Evolutionary conservation across 2,113 vertebrate genomes (phyloP).

Genomic region (Chionomys nivalis): DNA sequence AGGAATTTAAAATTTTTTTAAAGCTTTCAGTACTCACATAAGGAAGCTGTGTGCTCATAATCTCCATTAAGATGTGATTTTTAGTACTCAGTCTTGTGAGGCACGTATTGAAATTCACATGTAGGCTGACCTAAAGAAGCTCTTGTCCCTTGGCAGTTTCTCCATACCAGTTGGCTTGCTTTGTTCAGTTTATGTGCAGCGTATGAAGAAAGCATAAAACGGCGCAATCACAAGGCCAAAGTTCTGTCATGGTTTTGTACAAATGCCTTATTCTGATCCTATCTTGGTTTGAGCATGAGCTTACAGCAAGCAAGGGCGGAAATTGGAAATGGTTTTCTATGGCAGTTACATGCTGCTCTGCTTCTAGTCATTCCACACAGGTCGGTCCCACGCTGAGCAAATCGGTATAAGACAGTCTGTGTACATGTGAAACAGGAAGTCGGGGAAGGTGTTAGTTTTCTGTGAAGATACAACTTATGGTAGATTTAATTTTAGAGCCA

Average conservation of each 20-base stretch:
- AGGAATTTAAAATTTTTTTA: not conserved
- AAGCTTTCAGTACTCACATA: not conserved
- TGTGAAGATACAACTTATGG: slow-evolving; percentile 22
- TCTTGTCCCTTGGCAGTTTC: not conserved
- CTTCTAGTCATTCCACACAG: not conserved
- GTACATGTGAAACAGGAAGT: slow-evolving; percentile 21
- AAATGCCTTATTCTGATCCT: slow-evolving; percentile 1
- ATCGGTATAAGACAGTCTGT: slow-evolving; percentile 6
- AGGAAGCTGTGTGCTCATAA: not conserved
- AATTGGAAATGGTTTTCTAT: slow-evolving; percentile 55
- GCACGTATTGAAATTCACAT: slow-evolving; percentile 19
- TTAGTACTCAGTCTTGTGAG: slow-evolving; percentile 28
- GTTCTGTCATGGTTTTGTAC: slow-evolving; percentile 22
- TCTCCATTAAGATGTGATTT: not conserved
- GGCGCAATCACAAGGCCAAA: not conserved
- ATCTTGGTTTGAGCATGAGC: slow-evolving; percentile 39
- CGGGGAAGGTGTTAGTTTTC: slow-evolving; percentile 6
- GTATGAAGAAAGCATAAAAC: not conserved
- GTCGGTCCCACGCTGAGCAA: not conserved
- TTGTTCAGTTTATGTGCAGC: not conserved
- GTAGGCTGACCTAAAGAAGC: slow-evolving; percentile 31
- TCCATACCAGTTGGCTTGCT: not conserved
- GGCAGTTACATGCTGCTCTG: slow-evolving; percentile 14
- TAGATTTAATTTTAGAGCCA: slow-evolving; percentile 20
- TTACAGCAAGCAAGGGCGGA: not conserved